Evolutionary conservation across 2,113 vertebrate species (phyloP).

Genomic region (Entomyzon cyanotis): DNA sequence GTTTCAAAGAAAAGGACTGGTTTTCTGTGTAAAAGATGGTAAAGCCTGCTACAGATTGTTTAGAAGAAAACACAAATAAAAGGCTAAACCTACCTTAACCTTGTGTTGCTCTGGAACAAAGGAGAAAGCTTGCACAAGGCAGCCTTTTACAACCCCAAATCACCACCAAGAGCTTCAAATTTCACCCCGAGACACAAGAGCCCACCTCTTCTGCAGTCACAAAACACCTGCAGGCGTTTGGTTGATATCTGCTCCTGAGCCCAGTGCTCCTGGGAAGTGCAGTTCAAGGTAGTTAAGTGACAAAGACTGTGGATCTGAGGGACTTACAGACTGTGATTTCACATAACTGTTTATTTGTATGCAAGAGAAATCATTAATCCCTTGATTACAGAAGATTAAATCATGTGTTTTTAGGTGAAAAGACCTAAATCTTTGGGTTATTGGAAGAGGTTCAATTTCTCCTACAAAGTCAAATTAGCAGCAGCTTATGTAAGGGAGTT

Average conservation of each 20-base stretch:
- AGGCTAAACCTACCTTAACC: not conserved
- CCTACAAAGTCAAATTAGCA: not conserved
- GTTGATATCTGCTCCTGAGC: not conserved
- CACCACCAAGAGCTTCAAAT: rapidly evolving
- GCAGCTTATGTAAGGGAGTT: not conserved
- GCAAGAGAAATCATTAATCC: not conserved
- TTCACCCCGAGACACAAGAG: rapidly evolving
- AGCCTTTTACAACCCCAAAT: not conserved
- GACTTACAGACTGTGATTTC: not conserved
- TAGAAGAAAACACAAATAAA: not conserved
- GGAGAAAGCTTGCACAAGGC: not conserved
- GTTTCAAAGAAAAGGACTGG: rapidly evolving
- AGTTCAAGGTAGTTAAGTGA: not conserved
- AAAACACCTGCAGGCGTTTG: not conserved
- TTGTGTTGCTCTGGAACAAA: rapidly evolving
- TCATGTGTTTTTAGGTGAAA: not conserved
- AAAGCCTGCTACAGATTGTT: not conserved
- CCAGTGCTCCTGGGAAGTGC: not conserved
- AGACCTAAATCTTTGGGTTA: not conserved
- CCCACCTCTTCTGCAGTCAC: rapidly evolving
- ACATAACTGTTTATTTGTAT: not conserved
- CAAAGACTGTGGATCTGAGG: not conserved
- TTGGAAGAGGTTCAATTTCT: not conserved
- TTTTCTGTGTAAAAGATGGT: not conserved
- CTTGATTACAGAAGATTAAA: not conserved